Evolutionary conservation across 2,888 invertebrate genomes (phyloP).

Genomic region (Temnothorax rugatulus): DNA sequence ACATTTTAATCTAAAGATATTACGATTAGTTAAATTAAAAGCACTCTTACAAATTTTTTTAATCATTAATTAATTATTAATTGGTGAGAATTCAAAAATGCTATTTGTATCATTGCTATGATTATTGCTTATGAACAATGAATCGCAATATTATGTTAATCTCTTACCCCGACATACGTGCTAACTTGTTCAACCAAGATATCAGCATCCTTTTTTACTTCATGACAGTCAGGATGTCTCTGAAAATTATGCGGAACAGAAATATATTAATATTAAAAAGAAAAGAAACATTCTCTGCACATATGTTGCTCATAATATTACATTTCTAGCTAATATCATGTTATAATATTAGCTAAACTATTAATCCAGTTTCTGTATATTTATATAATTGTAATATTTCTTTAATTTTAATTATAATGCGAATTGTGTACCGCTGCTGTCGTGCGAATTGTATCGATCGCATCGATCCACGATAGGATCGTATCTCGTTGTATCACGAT

Average conservation of each 20-base stretch:
- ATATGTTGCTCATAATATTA: background rate
- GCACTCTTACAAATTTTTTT: background rate
- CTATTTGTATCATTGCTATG: background rate
- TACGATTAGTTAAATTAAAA: background rate
- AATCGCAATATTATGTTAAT: background rate
- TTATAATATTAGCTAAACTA: constrained; percentile 3
- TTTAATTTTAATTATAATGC: background rate
- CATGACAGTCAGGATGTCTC: constrained; percentile 67
- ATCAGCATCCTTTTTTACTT: constrained; percentile 59
- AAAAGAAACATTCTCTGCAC: background rate
- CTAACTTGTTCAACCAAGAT: constrained; percentile 63
- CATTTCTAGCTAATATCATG: background rate
- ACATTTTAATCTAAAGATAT: background rate
- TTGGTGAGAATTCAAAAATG: background rate
- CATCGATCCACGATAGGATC: constrained; percentile 64
- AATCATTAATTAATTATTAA: background rate
- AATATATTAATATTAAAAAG: background rate
- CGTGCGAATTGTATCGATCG: constrained; percentile 55
- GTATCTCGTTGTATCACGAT: constrained; percentile 62
- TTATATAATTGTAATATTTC: constrained; percentile 29
- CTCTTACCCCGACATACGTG: constrained; percentile 62
- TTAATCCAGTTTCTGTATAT: constrained; percentile 3
- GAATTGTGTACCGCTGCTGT: constrained; percentile 57
- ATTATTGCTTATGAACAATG: background rate
- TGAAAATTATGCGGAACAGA: constrained; percentile 51